Percentiles rank a stretch among this genome's conserved stretches.
phyloP scores from a whole-genome alignment of 2,113 vertebrate genomes.

The Dasyurus viverrinus region DNA sequence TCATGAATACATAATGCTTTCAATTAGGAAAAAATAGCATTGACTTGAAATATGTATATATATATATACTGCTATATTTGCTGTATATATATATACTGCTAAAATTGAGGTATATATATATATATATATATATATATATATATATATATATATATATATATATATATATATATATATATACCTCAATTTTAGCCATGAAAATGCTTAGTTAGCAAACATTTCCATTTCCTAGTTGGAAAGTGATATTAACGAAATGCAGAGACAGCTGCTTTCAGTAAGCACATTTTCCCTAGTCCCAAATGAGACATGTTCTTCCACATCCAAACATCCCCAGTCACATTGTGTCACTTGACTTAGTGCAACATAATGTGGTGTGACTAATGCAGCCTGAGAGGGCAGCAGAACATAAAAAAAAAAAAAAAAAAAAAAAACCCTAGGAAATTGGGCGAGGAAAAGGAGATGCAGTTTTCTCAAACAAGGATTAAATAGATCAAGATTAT shows the following conservation, averaged over 20 bases:
- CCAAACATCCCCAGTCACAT: constrained; percentile 74
- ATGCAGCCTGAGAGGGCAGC: constrained; percentile 67
- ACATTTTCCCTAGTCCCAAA: constrained; percentile 66
- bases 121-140: too few relatives aligned
- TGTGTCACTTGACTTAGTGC: constrained; percentile 72
- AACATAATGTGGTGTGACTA: constrained; percentile 76
- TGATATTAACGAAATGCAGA: constrained; percentile 67
- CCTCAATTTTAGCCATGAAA: constrained; percentile 56
- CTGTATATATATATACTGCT: not conserved
- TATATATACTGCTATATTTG: too few relatives aligned
- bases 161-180: not conserved
- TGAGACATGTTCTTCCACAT: constrained; percentile 77
- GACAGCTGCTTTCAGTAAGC: constrained; percentile 73
- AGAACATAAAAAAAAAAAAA: constrained; percentile 61
- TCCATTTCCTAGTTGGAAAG: constrained; percentile 69
- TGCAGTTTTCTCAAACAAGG: constrained; percentile 63
- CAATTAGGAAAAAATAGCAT: constrained; percentile 43
- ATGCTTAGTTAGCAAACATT: constrained; percentile 64
- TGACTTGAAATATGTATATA: too few relatives aligned
- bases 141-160: not conserved
- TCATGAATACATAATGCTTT: constrained; percentile 52
- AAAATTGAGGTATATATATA: too few relatives aligned
- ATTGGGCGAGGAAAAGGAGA: constrained; percentile 60
- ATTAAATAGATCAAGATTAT: constrained; percentile 65
- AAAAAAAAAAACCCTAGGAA: constrained; percentile 64